Evolutionary conservation across 2,797 vertebrate genomes (phyloP).

Genomic region (Lagocephalus sceleratus): DNA sequence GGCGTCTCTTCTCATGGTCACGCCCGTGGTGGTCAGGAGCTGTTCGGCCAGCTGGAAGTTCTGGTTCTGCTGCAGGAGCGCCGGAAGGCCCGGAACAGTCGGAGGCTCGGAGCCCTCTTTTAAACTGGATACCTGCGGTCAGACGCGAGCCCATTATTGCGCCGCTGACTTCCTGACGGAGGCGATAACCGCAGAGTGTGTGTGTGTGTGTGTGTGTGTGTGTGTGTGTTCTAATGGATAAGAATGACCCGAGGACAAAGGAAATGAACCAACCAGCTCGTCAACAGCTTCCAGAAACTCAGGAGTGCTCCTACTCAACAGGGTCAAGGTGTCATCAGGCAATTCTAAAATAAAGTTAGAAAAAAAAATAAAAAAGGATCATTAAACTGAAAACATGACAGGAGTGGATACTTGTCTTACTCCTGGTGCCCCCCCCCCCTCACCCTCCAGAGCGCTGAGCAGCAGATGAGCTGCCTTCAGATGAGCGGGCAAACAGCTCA

Average conservation of each 20-base stretch:
- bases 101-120: conserved; percentile 35
- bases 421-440: background rate
- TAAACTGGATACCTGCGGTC: conserved; percentile 38
- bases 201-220: no score
- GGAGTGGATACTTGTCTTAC: background rate
- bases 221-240: background rate
- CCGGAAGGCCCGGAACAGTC: conserved; percentile 54
- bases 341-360: conserved; percentile 70
- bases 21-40: conserved; percentile 71
- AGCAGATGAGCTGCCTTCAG: conserved; percentile 77
- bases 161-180: background rate
- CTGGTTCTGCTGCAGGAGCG: conserved; percentile 66
- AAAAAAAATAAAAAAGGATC: background rate
- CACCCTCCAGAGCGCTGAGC: conserved; percentile 86
- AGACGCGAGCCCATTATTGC: background rate
- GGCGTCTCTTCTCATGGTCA: conserved; percentile 70
- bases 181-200: background rate
- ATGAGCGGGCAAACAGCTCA: conserved; percentile 7
- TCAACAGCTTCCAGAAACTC: conserved; percentile 72
- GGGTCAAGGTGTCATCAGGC: conserved; percentile 67
- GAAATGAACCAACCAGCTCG: conserved; percentile 74
- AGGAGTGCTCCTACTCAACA: conserved; percentile 77
- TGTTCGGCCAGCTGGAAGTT: conserved; percentile 68
- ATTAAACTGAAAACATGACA: background rate
- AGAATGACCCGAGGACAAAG: background rate